These are phyloP conservation scores for fruit fly (Drosophila melanogaster) DNA, from an alignment of 1,140 invertebrate genomes.

Conservation along the genomic window Release_6_plus_ISO1_MT NC_004354.4:3379501-3380000, in stretches of 20 bases:
- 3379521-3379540: constrained; percentile 81
- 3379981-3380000: too few relatives aligned
- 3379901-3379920: neutral
- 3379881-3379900: neutral
- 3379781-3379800: constrained; percentile 19
- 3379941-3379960: constrained; percentile 31
- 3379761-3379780: constrained; percentile 51
- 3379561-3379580: constrained; percentile 34
- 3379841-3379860: constrained; percentile 40
- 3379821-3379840: constrained; percentile 63
- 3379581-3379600: constrained; percentile 38
- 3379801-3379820: constrained; percentile 75
- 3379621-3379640: constrained; percentile 34
- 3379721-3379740: constrained; percentile 1
- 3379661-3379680: constrained; percentile 32
- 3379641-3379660: constrained; percentile 36
- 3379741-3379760: neutral
- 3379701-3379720: constrained; percentile 50
- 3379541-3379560: constrained; percentile 67
- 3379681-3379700: constrained; percentile 69
- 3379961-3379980: neutral
- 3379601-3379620: constrained; percentile 25
- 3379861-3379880: constrained; percentile 8
- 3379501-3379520: constrained; percentile 75
- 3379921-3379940: constrained; percentile 47